Base-by-base conservation (phyloP, 2,797 vertebrate species). In the Sitta carolinensis region DNA sequence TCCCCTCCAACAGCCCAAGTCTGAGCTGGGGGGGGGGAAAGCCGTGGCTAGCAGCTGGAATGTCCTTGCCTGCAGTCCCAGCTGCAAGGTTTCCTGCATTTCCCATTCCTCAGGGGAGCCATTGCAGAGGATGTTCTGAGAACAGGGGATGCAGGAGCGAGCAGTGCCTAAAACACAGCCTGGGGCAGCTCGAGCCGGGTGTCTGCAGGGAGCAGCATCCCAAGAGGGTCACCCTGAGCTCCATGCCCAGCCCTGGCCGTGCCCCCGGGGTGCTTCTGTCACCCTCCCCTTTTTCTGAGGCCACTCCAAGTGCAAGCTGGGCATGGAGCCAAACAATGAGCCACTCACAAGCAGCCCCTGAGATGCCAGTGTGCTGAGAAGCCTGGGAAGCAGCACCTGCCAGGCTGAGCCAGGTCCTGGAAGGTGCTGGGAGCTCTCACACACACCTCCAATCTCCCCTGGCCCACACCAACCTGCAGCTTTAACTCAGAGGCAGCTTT, bases 151-250 rank as follows among this genome's bases (percentile, higher is more conserved):
- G 13, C 57, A 38, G 77, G n/a, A 52, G 7, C 3, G 32, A 81
- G 36, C 4, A 4, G 3, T 6, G 50, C 13, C 22, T 27, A 3
- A 36, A 29, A 43, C 20, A 16, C 27, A 7, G 3, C 10, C 43
- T 6, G 3, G 5, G 55, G 73, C 29, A 58, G 43, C 42, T 88
- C 16, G 3, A 10, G 19, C 20, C 6, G 9, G 4, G 36, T 11
- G 25, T 29, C 40, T 68, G 42, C 55, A 50, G 48, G 58, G 45
- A 79, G 1, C 50, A 48, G 1, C 25, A 27, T 30, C 27, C 73
- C 64, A 51, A 0, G 14, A 16, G 23, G 9, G 12, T 0, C 0
- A 36, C 13, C 50, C 74, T 26, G 26, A 9, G 20, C n/a, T 48
- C 43, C 29, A 2, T 22, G 64, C 32, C 62, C 79, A 79, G 7